A percentile compares a stretch with the other conserved stretches of the same genome.
These are phyloP conservation scores for Drosophila maculinotata DNA, from an alignment of 2,888 invertebrate genomes.

Conservation along the genomic window DNA sequence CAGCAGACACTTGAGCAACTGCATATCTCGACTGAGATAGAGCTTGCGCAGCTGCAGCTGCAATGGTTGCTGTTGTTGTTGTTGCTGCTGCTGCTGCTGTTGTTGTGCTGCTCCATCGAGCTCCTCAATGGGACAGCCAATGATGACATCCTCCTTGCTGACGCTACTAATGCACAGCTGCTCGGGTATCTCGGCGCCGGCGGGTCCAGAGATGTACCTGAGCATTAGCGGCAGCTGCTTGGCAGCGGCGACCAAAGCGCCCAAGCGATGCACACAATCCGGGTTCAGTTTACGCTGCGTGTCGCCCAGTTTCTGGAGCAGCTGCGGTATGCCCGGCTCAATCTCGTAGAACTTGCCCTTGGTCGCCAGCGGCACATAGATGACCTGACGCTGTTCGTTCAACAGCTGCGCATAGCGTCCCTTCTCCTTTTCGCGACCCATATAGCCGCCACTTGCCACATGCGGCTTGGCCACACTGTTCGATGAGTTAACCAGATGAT, in stretches of 20 bases:
- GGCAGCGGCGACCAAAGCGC: conserved; percentile 77
- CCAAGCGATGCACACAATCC: conserved; percentile 85
- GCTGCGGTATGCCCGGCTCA: conserved; percentile 86
- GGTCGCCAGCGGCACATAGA: conserved; percentile 90
- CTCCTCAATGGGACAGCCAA: conserved; percentile 86
- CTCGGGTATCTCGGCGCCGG: conserved; percentile 83
- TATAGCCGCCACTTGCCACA: conserved; percentile 47
- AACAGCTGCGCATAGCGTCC: conserved; percentile 90
- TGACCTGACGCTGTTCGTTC: conserved; percentile 90
- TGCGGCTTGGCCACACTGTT: conserved; percentile 39
- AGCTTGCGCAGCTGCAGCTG: conserved; percentile 86
- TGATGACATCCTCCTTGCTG: conserved; percentile 84
- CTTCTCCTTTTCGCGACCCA: conserved; percentile 85
- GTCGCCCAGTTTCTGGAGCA: conserved; percentile 82
- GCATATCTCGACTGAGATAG: conserved; percentile 85
- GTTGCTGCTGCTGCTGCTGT: conserved; percentile 14
- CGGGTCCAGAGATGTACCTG: conserved; percentile 84
- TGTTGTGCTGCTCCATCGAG: conserved; percentile 81
- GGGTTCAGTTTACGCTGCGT: conserved; percentile 82
- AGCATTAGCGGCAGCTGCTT: conserved; percentile 82
- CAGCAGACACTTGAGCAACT: conserved; percentile 81
- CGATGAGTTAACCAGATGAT: conserved; percentile 22
- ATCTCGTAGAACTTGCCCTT: conserved; percentile 91
- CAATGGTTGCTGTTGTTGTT: conserved; percentile 38
- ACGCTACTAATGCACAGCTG: conserved; percentile 82